Evolutionary conservation across 2,888 invertebrate species (phyloP), one percentile per base, ranked within the genome.

Genomic region (Dioctria linearis): DNA sequence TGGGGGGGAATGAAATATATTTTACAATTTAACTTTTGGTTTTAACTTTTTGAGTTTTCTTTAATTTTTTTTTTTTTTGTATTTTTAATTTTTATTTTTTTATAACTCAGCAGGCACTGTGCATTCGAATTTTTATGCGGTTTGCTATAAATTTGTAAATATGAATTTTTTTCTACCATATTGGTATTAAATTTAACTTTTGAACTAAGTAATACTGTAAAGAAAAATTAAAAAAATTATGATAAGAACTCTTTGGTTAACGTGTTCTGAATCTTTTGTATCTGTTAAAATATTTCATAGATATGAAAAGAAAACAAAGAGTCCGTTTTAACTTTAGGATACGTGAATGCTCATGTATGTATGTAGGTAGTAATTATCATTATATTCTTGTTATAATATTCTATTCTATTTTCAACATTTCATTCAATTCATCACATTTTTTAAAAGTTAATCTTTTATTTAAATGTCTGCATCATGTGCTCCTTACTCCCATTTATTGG

Each of bases 101-200:
- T 59, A 40, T 42, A 59, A 75, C 57, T 75, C 73, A 75, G 73
- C 73, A 75, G 73, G 73, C 73, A 75, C 73, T 75, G 43, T 75
- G 73, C 73, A 59, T 59, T 75, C 73, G 59, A 75, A 75, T 40
- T 59, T 57, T 42, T 49, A 49, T 59, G 59, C 13, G 42, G 13
- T 8, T 8, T 75, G 57, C 42, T 57, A 59, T 40, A 59, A 75
- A 73, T 59, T 75, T 75, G 59, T 43, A 37, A 39, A 39, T 63
- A 63, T 0, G 0, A 1, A 25, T 25, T 25, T 63, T 37, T 39
- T 39, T 39, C n/a, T 59, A 59, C 13, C 11, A 13, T n/a, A 5
- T 59, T 5, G 37, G 11, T 37, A 63, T 4, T 49, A 25, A 67
- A 13, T 40, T 63, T 37, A 11, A 3, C 37, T 37, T 25, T 65